phyloP scores from a whole-genome alignment of 1,140 invertebrate genomes.

The Latrodectus geometricus region DNA sequence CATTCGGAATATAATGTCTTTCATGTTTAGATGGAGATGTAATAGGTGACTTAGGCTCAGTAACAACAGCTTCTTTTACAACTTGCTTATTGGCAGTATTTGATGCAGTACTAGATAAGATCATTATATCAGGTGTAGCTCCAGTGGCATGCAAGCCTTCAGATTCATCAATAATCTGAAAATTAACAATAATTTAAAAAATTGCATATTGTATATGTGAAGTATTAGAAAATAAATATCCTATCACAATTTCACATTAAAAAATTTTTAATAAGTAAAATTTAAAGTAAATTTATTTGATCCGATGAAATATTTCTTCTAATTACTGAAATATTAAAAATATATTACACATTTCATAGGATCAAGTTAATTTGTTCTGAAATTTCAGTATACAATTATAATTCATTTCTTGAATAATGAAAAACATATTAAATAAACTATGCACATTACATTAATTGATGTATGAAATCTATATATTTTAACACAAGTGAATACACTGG shows the following conservation, averaged over 20 bases:
- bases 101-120: conserved; percentile 29
- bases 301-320: too few relatives aligned
- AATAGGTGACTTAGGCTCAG: conserved; percentile 52
- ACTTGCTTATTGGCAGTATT: conserved; percentile 11
- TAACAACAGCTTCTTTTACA: conserved; percentile 62
- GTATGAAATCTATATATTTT: too few relatives aligned
- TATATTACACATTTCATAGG: too few relatives aligned
- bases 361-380: too few relatives aligned
- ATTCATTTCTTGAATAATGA: too few relatives aligned
- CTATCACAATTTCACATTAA: neutral
- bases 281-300: neutral
- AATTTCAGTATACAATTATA: too few relatives aligned
- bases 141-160: conserved; percentile 40
- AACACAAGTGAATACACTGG: too few relatives aligned
- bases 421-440: too few relatives aligned
- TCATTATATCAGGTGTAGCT: conserved; percentile 57
- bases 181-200: neutral
- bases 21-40: conserved; percentile 52
- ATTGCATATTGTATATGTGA: too few relatives aligned
- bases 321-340: too few relatives aligned
- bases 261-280: neutral
- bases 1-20: conserved; percentile 56
- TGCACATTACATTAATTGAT: too few relatives aligned
- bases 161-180: conserved; percentile 3
- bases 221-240: neutral